A percentile compares a stretch with the other conserved stretches of the same genome.
These are phyloP conservation scores for Chitala chitala DNA, from an alignment of 2,113 vertebrate genomes.

Conservation along the genomic window DNA sequence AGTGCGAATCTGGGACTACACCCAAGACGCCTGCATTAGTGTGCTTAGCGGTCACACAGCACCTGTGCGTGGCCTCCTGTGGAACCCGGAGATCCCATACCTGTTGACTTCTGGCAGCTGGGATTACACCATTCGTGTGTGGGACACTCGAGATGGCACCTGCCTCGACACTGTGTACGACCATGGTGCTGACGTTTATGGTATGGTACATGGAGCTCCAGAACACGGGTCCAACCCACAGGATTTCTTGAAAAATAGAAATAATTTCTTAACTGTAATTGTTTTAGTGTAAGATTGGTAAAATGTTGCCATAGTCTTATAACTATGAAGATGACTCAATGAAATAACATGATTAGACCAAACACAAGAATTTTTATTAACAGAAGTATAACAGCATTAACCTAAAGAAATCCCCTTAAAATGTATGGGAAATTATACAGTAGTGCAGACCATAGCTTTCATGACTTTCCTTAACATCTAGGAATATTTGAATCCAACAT, in stretches of 20 bases:
- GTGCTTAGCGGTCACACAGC: constrained; percentile 85
- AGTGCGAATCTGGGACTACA: constrained; percentile 96
- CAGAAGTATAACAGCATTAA: too few species aligned
- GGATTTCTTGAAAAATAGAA: too few species aligned
- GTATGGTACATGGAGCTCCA: constrained; percentile 50
- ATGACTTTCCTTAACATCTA: too few species aligned
- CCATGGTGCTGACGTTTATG: constrained; percentile 95
- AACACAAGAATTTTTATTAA: too few species aligned
- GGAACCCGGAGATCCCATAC: constrained; percentile 94
- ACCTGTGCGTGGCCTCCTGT: constrained; percentile 89
- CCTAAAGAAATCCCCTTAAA: too few species aligned
- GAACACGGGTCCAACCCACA: background rate
- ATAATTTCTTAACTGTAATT: too few species aligned
- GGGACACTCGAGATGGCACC: constrained; percentile 89
- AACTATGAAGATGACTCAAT: too few species aligned
- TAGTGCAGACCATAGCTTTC: too few species aligned
- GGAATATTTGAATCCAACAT: too few species aligned
- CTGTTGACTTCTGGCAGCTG: constrained; percentile 93
- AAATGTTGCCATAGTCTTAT: background rate
- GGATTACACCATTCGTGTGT: constrained; percentile 93
- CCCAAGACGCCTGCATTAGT: constrained; percentile 88
- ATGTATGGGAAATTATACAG: too few species aligned
- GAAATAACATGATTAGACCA: too few species aligned
- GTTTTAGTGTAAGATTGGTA: background rate
- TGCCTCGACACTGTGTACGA: constrained; percentile 88